Evolutionary conservation across 2,113 vertebrate genomes (phyloP).

Genomic region (Circaetus gallicus): DNA sequence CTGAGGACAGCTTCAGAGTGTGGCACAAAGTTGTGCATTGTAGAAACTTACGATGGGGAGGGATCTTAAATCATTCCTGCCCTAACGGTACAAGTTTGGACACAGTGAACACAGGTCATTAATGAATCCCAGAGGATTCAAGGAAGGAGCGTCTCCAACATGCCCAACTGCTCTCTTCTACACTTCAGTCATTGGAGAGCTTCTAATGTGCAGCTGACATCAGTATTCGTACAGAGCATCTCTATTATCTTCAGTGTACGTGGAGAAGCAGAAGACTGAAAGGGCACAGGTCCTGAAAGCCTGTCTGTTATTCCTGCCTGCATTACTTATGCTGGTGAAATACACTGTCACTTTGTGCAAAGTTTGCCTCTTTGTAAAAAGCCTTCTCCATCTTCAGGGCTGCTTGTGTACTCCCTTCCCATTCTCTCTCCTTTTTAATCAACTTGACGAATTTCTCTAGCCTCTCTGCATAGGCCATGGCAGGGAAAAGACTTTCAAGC

Average conservation of each 20-base stretch:
- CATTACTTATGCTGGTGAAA: not conserved
- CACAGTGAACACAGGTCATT: not conserved
- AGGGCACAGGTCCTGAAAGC: not conserved
- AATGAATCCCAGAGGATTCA: not conserved
- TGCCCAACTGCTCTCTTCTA: not conserved
- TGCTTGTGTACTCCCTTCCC: not conserved
- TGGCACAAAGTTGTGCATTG: not conserved
- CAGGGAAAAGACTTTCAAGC: not conserved
- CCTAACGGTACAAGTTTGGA: not conserved
- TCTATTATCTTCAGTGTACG: not conserved
- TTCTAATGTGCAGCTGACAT: not conserved
- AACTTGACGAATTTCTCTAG: not conserved
- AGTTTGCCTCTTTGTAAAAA: not conserved
- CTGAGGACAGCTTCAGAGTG: not conserved
- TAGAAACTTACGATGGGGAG: not conserved
- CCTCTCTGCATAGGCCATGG: not conserved
- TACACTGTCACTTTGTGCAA: not conserved
- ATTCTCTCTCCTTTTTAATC: not conserved
- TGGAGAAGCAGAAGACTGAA: not conserved
- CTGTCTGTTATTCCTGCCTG: not conserved
- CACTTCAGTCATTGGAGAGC: not conserved
- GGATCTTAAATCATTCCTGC: not conserved
- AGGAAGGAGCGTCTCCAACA: not conserved
- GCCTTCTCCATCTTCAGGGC: not conserved
- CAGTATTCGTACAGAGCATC: not conserved